Conservation (phyloP, 2,113 vertebrate species). For the Megaptera novaeangliae region DNA sequence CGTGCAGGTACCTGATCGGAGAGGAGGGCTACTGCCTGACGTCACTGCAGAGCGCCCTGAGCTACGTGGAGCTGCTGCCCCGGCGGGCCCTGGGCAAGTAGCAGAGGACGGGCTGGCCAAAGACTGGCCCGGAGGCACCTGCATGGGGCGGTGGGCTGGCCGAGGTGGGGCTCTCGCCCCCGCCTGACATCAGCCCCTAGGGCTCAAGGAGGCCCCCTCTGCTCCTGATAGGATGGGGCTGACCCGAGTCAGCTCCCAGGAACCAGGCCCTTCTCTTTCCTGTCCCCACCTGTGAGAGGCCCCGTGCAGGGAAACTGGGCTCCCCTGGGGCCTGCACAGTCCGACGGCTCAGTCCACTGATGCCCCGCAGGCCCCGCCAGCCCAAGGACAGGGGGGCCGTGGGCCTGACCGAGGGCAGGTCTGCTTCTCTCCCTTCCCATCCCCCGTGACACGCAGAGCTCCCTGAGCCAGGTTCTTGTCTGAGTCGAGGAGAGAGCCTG, state of each 20-base stretch:
- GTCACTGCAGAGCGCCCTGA: slow-evolving; percentile 93
- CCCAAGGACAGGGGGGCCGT: background rate
- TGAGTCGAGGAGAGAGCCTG: background rate
- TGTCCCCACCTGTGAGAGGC: background rate
- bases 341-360: no score
- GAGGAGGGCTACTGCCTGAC: slow-evolving; percentile 98
- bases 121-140: background rate
- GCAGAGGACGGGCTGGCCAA: background rate
- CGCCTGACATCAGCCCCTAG: background rate
- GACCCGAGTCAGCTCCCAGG: background rate
- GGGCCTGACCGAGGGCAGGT: background rate
- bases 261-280: background rate
- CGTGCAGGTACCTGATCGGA: slow-evolving; percentile 90
- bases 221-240: background rate
- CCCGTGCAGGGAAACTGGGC: background rate
- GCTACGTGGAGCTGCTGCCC: slow-evolving; percentile 88
- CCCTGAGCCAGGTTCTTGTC: background rate
- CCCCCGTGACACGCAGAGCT: no score
- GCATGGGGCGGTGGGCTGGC: background rate
- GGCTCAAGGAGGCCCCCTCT: background rate
- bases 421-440: background rate
- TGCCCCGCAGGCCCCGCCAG: no score
- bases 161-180: background rate
- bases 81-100: slow-evolving; percentile 52
- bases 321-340: background rate